Evolutionary conservation across 2,888 invertebrate species (phyloP), one percentile per base, ranked within the genome.

Genomic region (Sicus ferrugineus): DNA sequence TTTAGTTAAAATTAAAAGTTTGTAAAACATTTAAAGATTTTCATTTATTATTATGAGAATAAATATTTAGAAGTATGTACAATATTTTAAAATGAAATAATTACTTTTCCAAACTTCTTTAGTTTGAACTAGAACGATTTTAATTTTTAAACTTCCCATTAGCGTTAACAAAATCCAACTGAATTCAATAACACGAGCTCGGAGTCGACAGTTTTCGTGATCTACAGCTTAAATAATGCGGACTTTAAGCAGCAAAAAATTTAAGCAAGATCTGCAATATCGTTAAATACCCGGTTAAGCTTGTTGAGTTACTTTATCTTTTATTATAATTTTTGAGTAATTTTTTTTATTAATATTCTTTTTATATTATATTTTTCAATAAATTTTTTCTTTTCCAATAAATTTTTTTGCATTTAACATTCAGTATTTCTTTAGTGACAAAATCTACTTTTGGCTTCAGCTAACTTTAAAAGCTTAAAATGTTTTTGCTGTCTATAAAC

Each of bases 81-180:
- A 9, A 42, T 38, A 42, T 9, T 42, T 3, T 50, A 50, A 2
- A 11, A 7, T 5, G 6, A 19, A 50, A 9, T 23, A 50, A 0
- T 50, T 71, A 61, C 54, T 72, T 26, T 68, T 73, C 70, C 73
- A 67, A 59, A 46, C 31, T 63, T 62, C 26, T 58, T 6, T 48
- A 23, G 46, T 70, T 61, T 75, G 75, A 70, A 72, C 73, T 69
- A 82, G 75, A 69, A 79, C 73, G 16, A 81, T 80, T 75, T 78
- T 80, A 23, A 82, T 81, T 75, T 77, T 75, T 68, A 82, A 73
- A 77, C 77, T 77, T 73, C 77, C 80, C 82, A 81, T 81, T 71
- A 76, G 74, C 76, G 67, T 75, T 58, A 6, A 46, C 72, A 50
- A 42, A 67, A 67, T 66, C 68, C 73, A 73, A 73, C 70, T 73